Evolutionary conservation across 2,797 vertebrate genomes (phyloP).

Genomic region (Pangasius mekongensis): DNA sequence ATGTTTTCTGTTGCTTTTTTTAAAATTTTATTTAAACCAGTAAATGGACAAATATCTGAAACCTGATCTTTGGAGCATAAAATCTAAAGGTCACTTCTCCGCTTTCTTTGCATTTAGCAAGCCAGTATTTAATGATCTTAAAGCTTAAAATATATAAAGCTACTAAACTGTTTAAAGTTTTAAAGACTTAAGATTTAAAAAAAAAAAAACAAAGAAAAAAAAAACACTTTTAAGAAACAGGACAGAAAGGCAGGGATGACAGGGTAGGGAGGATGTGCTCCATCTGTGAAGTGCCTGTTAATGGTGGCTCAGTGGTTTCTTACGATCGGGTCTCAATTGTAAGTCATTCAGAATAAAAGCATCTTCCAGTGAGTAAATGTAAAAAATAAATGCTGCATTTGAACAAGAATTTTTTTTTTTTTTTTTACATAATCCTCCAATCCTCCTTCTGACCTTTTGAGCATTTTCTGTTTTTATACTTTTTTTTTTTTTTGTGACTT

Average conservation of each 20-base stretch:
- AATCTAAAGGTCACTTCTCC: not conserved
- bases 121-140: not conserved
- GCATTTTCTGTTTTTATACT: not conserved
- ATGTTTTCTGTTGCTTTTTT: not conserved
- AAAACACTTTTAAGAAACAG: not conserved
- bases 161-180: not conserved
- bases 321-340: not conserved
- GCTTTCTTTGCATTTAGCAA: not conserved
- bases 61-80: not conserved
- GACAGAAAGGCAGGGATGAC: not conserved
- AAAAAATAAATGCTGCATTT: not conserved
- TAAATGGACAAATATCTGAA: not conserved
- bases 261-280: not conserved
- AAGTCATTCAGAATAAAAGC: constrained; percentile 6
- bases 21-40: no score
- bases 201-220: not conserved
- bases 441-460: not conserved
- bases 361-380: not conserved
- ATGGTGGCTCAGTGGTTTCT: not conserved
- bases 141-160: not conserved
- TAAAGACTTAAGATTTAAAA: not conserved
- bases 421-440: no score
- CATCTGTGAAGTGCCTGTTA: constrained; percentile 1
- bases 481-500: not conserved
- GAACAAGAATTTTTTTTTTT: not conserved